Evolutionary conservation across 2,797 vertebrate species (phyloP), one percentile per base, ranked within the genome.

Genomic region (Darevskia mixta): DNA sequence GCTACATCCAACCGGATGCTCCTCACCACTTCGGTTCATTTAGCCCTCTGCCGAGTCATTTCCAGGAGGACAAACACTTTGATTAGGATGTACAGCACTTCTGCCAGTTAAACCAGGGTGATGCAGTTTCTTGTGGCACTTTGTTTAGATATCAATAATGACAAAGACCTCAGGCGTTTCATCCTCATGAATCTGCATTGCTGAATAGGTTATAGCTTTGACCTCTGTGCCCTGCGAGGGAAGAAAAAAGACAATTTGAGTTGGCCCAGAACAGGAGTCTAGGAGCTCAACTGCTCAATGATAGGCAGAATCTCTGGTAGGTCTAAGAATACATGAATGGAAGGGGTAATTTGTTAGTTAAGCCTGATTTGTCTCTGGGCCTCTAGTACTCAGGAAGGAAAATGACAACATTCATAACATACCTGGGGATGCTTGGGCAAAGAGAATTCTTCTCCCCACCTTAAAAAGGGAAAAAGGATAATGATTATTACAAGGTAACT

Each of bases 201-300:
- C 99, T 1, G 99, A 99, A 80, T 99, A 99, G 7, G 99, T 99
- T 93, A 99, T 99, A 45, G 99, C 99, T 96, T 99, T 99, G 84
- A 99, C 99, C 93, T 99, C 99, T 10, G 98, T 99, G 80, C 99
- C 98, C 99, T 99, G 92, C 35, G 69, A 92, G 90, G 87, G 86
- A 96, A 80, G 92, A 91, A 75, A 91, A 81, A 93, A 0, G 92
- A 79, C 11, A 35, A 82, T 79, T 25, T 38, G 20, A 79, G n/a
- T 64, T 61, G 13, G n/a, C 45, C 18, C 23, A 1, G 43, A 55
- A 20, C 29, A 58, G 6, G 29, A 61, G 35, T 17, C 66, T 43
- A 79, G 32, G 2, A 90, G 67, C 45, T 76, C 72, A 0, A 10
- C 17, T 64, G 76, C 8, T 13, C 35, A 72, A 29, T 4, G 82